Evolutionary conservation across 2,888 invertebrate genomes (phyloP).

Genomic region (Coleophora deauratella): DNA sequence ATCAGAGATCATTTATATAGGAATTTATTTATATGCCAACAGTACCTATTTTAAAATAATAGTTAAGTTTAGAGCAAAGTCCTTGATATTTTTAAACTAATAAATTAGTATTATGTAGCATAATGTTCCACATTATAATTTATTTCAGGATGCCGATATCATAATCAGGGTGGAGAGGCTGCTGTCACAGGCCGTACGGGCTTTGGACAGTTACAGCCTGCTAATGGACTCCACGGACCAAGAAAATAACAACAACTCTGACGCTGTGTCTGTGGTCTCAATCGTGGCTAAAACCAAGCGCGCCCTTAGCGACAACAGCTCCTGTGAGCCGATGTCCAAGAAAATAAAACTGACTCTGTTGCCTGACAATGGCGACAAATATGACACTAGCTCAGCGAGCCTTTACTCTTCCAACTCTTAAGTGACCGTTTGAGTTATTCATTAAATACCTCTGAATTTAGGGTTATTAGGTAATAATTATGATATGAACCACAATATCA

Average conservation of each 20-base stretch:
- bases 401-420: constrained; percentile 37
- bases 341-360: constrained; percentile 26
- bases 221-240: constrained; percentile 22
- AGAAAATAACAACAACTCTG: constrained; percentile 30
- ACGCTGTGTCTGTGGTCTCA: constrained; percentile 33
- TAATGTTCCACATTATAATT: too few species aligned
- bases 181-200: constrained; percentile 29
- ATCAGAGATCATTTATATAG: too few species aligned
- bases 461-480: too few species aligned
- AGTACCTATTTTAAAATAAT: too few species aligned
- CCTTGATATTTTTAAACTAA: too few species aligned
- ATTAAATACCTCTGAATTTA: too few species aligned
- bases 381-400: constrained; percentile 45
- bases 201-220: constrained; percentile 25
- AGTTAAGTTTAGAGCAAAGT: too few species aligned
- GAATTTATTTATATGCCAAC: too few species aligned
- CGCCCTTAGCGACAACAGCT: constrained; percentile 40
- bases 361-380: constrained; percentile 18
- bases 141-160: constrained; percentile 44
- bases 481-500: too few species aligned
- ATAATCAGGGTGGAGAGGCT: constrained; percentile 51
- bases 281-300: constrained; percentile 42
- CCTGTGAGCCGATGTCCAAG: constrained; percentile 52
- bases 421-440: too few species aligned
- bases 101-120: too few species aligned